These are phyloP conservation scores for Laticauda colubrina DNA, from an alignment of 2,113 vertebrate species.

Conservation along the genomic window DNA sequence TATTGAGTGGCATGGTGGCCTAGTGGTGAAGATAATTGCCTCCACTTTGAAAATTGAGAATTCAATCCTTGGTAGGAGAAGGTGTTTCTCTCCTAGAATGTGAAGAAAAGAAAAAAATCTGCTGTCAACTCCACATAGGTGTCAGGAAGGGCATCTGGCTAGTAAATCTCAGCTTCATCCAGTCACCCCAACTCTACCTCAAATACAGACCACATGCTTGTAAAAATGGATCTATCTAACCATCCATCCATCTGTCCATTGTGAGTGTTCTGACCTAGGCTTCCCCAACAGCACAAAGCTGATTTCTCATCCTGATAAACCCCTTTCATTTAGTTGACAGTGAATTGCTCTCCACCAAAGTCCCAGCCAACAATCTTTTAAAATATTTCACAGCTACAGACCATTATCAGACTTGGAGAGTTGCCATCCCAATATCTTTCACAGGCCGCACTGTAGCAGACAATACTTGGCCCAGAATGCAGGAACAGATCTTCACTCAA, in stretches of 20 bases:
- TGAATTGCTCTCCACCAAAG: no score
- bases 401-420: no score
- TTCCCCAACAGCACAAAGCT: no score
- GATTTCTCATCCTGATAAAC: no score
- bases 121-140: background rate
- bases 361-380: no score
- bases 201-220: background rate
- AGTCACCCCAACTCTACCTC: background rate
- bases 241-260: background rate
- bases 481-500: no score
- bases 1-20: background rate
- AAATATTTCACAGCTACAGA: no score
- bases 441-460: no score
- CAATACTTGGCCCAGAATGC: no score
- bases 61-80: background rate
- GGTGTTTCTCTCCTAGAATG: background rate
- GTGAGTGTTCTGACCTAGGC: no score
- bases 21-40: background rate
- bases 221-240: background rate
- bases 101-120: background rate
- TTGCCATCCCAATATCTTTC: no score
- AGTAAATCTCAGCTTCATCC: background rate
- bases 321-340: no score
- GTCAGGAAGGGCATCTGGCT: background rate
- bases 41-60: background rate